These are phyloP conservation scores for Camelus dromedarius DNA, from an alignment of 2,113 vertebrate genomes.

Conservation along the genomic window DNA sequence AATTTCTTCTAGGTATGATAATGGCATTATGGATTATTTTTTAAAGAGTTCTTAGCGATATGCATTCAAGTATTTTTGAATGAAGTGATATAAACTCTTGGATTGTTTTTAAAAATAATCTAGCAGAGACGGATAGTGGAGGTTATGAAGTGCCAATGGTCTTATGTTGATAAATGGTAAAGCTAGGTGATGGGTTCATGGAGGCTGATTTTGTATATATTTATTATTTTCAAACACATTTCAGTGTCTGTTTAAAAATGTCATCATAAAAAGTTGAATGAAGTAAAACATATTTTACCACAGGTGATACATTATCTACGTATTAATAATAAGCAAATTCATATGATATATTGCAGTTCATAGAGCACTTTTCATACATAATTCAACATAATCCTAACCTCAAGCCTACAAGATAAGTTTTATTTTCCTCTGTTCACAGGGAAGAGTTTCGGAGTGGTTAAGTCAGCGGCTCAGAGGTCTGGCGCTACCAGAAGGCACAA, in stretches of 20 bases:
- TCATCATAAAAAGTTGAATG: conserved; percentile 43
- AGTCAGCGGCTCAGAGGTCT: neutral
- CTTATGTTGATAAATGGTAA: neutral
- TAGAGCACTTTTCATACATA: conserved; percentile 44
- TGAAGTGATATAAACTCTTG: neutral
- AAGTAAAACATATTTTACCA: conserved; percentile 3
- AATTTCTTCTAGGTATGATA: neutral
- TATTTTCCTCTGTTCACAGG: conserved; percentile 34
- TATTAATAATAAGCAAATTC: conserved; percentile 50
- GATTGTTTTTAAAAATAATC: conserved; percentile 46
- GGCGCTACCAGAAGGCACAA: neutral
- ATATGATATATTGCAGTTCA: neutral
- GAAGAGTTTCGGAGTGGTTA: conserved; percentile 31
- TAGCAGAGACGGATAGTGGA: neutral
- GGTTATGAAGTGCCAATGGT: neutral
- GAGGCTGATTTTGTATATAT: neutral
- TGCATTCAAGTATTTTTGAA: neutral
- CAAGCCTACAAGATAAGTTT: neutral
- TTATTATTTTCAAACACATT: neutral
- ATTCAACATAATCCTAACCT: conserved; percentile 60
- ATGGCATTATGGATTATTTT: neutral
- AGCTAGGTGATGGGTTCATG: neutral
- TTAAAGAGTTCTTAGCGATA: neutral
- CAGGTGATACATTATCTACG: neutral
- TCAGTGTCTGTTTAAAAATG: neutral